Conservation (phyloP, 2,888 invertebrate species). For the Cheiracanthium punctorium region DNA sequence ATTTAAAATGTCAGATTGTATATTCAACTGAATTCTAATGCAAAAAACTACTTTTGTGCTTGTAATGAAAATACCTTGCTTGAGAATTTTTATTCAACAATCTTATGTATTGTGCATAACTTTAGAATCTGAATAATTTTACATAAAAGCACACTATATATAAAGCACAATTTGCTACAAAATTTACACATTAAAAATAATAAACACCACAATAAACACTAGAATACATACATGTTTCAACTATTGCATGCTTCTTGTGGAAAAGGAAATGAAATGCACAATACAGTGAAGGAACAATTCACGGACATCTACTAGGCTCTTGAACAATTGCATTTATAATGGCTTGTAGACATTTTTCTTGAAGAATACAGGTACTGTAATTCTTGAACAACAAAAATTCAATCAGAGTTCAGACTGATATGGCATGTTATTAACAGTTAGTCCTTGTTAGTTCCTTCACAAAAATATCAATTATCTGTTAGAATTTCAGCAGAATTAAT, state of each 20-base stretch:
- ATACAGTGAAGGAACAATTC: not conserved
- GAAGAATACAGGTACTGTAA: not conserved
- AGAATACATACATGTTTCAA: slow-evolving; percentile 32
- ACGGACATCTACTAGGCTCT: not conserved
- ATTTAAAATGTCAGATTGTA: too few relatives aligned
- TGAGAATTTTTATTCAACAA: too few relatives aligned
- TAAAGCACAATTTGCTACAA: not conserved
- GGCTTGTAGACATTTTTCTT: too few relatives aligned
- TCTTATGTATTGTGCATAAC: too few relatives aligned
- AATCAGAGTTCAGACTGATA: slow-evolving; percentile 4
- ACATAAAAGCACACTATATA: too few relatives aligned
- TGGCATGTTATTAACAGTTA: slow-evolving; percentile 30
- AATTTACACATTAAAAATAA: slow-evolving; percentile 3
- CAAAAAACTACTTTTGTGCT: too few relatives aligned
- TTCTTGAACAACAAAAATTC: slow-evolving; percentile 51
- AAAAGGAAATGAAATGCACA: not conserved
- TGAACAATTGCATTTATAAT: not conserved
- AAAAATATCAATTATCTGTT: slow-evolving; percentile 30
- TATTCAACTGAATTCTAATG: too few relatives aligned
- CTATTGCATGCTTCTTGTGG: slow-evolving; percentile 24
- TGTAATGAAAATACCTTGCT: too few relatives aligned
- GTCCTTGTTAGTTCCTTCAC: slow-evolving; percentile 46
- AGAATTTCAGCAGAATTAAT: slow-evolving; percentile 35
- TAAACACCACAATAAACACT: not conserved
- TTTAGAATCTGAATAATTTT: too few relatives aligned